Evolutionary conservation across 2,888 invertebrate genomes (phyloP).

Genomic region (Scrobipalpa costella): DNA sequence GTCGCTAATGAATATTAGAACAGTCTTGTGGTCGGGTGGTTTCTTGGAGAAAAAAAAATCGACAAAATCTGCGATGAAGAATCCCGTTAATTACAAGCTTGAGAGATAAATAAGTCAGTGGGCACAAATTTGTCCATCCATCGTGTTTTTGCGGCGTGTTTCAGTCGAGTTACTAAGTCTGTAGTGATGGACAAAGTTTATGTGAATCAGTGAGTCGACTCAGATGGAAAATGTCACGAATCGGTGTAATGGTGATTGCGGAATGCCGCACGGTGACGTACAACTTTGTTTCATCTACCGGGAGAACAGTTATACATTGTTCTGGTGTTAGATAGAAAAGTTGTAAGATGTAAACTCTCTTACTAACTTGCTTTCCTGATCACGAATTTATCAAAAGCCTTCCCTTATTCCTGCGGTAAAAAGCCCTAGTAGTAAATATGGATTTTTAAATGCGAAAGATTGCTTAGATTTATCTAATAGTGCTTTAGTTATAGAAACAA

Average conservation of each 20-base stretch:
- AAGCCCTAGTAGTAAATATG: too few species aligned
- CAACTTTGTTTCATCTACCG: not conserved
- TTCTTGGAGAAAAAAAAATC: slow-evolving; percentile 33
- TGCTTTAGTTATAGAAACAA: too few species aligned
- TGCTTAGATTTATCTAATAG: too few species aligned
- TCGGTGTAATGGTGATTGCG: slow-evolving; percentile 7
- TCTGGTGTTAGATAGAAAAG: not conserved
- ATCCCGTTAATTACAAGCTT: slow-evolving; percentile 69
- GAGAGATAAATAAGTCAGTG: slow-evolving; percentile 73
- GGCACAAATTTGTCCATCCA: slow-evolving; percentile 73
- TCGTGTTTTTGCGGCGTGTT: slow-evolving; percentile 66
- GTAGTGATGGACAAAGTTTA: slow-evolving; percentile 40
- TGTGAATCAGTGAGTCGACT: slow-evolving; percentile 3
- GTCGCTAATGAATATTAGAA: slow-evolving; percentile 76
- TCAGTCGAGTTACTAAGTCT: slow-evolving; percentile 61
- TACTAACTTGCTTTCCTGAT: too few species aligned
- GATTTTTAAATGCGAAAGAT: too few species aligned
- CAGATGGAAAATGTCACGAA: slow-evolving; percentile 4
- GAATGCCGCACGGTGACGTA: not conserved
- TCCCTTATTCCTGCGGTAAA: too few species aligned
- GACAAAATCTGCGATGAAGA: slow-evolving; percentile 57
- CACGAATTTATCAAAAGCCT: too few species aligned
- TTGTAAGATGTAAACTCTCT: too few species aligned
- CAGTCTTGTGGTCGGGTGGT: slow-evolving; percentile 41
- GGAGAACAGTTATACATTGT: not conserved